Percentiles rank a stretch among this genome's conserved stretches.
Evolutionary conservation across 2,888 invertebrate genomes (phyloP).

Genomic region (Colostygia pectinataria): DNA sequence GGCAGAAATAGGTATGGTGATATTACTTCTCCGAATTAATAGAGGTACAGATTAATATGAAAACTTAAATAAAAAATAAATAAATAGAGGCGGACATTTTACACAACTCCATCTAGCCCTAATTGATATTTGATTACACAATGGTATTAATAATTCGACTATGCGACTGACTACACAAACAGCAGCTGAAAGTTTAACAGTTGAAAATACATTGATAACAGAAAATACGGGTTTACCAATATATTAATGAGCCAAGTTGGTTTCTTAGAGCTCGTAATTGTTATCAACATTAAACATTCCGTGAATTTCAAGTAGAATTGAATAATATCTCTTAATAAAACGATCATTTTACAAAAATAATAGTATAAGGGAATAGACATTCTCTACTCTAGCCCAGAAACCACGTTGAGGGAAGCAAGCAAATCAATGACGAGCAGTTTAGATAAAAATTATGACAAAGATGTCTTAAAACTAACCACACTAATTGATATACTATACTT

Average conservation of each 20-base stretch:
- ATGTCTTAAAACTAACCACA: too few relatives aligned
- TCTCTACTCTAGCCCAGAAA: background rate
- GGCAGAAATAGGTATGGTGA: too few relatives aligned
- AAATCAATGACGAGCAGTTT: too few relatives aligned
- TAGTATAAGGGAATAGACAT: background rate
- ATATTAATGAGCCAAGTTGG: conserved; percentile 13
- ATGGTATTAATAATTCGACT: background rate
- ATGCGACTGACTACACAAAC: background rate
- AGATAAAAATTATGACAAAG: too few relatives aligned
- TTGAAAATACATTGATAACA: conserved; percentile 14
- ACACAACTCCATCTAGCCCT: too few relatives aligned
- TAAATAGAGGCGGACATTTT: too few relatives aligned
- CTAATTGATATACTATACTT: too few relatives aligned
- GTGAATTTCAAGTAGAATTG: conserved; percentile 4
- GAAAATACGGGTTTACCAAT: conserved; percentile 23
- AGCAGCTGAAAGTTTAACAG: conserved; percentile 6
- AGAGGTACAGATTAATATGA: too few relatives aligned
- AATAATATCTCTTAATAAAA: background rate
- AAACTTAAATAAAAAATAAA: too few relatives aligned
- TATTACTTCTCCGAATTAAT: too few relatives aligned
- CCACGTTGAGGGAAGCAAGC: background rate
- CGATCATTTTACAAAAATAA: background rate
- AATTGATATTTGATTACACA: background rate
- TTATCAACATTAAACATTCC: conserved; percentile 14
- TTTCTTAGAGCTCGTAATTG: conserved; percentile 15